Percentiles rank a stretch among this genome's conserved stretches.
Evolutionary conservation across 35 echinoderm and acorn worm genomes (phyloP).

Genomic region (Strongylocentrotus purpuratus): DNA sequence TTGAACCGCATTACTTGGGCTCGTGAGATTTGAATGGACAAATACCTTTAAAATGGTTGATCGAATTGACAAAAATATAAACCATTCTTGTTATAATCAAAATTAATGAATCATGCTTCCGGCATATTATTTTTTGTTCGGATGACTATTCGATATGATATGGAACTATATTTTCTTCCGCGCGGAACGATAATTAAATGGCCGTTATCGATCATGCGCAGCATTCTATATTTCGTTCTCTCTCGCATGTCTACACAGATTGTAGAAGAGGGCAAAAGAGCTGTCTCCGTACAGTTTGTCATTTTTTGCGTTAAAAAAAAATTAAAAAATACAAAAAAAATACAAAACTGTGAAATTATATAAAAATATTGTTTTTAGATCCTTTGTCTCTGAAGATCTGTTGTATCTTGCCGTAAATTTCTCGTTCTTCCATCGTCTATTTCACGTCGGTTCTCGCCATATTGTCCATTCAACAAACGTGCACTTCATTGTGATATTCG

Average conservation of each 20-base stretch:
- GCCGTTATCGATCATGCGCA: background rate
- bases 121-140: no score
- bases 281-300: conserved; percentile 36
- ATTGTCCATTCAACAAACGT: background rate
- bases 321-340: conserved; percentile 49
- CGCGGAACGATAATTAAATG: conserved; percentile 26
- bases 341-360: conserved; percentile 13
- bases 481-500: background rate
- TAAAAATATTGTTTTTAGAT: conserved; percentile 26
- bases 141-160: background rate
- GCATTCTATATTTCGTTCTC: background rate
- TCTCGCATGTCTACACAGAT: conserved; percentile 31
- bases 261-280: background rate
- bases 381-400: background rate
- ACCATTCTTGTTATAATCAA: background rate
- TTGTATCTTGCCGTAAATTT: conserved; percentile 29
- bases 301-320: conserved; percentile 31
- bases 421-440: conserved; percentile 25
- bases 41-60: background rate
- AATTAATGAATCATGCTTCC: background rate
- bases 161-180: background rate
- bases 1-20: background rate
- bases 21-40: background rate
- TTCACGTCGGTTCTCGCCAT: conserved; percentile 21
- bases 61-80: background rate